Conservation (phyloP, 2,888 invertebrate species). For the Ichneumoninae sp. region DNA sequence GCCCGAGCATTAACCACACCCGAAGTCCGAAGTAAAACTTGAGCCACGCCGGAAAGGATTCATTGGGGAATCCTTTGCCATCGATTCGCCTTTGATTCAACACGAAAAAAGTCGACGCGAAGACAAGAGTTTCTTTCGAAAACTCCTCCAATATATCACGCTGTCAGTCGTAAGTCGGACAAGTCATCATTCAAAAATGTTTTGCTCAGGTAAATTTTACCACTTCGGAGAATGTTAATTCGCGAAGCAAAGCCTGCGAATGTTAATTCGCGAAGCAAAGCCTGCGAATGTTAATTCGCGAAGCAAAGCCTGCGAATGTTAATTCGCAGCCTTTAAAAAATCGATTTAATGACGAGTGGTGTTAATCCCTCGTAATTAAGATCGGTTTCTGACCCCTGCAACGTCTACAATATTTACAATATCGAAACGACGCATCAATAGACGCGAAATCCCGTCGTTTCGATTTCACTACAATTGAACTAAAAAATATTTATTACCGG, state of each 20-base stretch:
- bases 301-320: too few species aligned
- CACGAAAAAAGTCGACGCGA: neutral
- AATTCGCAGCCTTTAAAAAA: too few species aligned
- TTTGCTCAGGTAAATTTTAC: neutral
- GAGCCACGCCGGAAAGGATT: neutral
- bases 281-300: neutral
- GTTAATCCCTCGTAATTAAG: too few species aligned
- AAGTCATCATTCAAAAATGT: neutral
- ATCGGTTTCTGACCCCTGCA: too few species aligned
- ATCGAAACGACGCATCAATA: too few species aligned
- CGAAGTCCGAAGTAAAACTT: neutral
- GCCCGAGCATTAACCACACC: conserved; percentile 6
- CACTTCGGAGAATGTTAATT: neutral
- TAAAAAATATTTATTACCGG: neutral
- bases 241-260: too few species aligned
- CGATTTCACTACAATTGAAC: neutral
- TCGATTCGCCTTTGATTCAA: neutral
- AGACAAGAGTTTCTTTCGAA: neutral
- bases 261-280: too few species aligned
- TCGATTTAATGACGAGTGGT: too few species aligned
- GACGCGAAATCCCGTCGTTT: too few species aligned
- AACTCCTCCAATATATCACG: neutral
- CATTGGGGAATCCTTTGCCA: conserved; percentile 7
- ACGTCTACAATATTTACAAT: too few species aligned
- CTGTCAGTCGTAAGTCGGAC: too few species aligned